These are phyloP conservation scores for Harpagifer antarcticus DNA, from an alignment of 2,797 vertebrate species.

Conservation along the genomic window DNA sequence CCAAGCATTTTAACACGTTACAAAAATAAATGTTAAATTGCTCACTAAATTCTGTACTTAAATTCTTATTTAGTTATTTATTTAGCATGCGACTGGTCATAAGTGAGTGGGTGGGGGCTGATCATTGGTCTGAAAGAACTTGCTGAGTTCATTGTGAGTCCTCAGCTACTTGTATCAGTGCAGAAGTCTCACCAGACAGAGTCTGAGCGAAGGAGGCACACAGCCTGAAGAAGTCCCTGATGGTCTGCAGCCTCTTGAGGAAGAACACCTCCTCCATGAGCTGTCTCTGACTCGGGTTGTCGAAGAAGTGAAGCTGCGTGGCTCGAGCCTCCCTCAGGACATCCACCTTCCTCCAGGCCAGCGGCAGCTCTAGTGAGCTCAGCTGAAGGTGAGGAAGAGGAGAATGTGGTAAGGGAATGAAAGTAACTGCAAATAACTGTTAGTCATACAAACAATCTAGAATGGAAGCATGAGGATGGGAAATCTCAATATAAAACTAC, in stretches of 20 bases:
- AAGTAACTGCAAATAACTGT: not conserved
- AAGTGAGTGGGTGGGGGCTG: no score
- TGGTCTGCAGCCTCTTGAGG: constrained; percentile 95
- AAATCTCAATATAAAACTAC: not conserved
- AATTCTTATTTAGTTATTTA: not conserved
- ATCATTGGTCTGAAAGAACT: not conserved
- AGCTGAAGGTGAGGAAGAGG: constrained; percentile 78
- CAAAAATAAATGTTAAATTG: no score
- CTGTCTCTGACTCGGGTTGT: constrained; percentile 89
- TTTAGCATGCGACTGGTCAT: not conserved
- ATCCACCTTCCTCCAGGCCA: constrained; percentile 95
- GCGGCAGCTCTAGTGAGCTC: constrained; percentile 94
- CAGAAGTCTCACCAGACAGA: constrained; percentile 88
- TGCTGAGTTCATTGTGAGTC: not conserved
- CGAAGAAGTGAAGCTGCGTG: constrained; percentile 93
- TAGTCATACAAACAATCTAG: not conserved
- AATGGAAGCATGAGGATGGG: not conserved
- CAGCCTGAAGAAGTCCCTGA: constrained; percentile 95
- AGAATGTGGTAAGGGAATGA: not conserved
- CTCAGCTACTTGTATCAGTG: no score
- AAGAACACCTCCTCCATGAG: constrained; percentile 97
- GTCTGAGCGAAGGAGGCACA: constrained; percentile 96
- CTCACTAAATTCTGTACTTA: no score
- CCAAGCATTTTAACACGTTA: no score
- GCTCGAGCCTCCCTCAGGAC: constrained; percentile 93